These are phyloP conservation scores for Bagarius yarrelli DNA, from an alignment of 2,113 vertebrate species.

Conservation along the genomic window DNA sequence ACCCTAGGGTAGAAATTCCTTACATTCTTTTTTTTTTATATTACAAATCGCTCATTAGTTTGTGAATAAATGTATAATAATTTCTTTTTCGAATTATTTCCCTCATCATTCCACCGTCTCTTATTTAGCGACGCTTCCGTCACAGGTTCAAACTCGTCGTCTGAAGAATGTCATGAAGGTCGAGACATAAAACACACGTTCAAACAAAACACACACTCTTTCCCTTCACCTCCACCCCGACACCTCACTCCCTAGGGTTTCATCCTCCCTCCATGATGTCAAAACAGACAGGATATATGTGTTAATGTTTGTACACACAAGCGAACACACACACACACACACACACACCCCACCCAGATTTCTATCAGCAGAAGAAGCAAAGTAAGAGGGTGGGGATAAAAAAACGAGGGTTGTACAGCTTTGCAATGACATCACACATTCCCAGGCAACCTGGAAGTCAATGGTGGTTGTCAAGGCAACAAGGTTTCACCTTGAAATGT, in stretches of 20 bases:
- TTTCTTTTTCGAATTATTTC: no score
- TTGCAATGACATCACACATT: slow-evolving; percentile 78
- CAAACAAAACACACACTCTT: background rate
- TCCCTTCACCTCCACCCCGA: background rate
- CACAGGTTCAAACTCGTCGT: background rate
- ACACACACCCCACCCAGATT: slow-evolving; percentile 44
- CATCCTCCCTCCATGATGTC: slow-evolving; percentile 2
- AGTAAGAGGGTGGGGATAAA: slow-evolving; percentile 46
- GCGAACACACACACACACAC: slow-evolving; percentile 48
- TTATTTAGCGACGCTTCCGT: no score
- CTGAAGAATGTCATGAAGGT: background rate
- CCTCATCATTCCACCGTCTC: no score
- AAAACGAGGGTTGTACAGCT: slow-evolving; percentile 58
- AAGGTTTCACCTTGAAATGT: slow-evolving; percentile 75
- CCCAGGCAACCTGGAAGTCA: slow-evolving; percentile 75
- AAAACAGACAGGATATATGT: background rate
- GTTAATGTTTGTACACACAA: background rate
- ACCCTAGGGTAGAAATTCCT: no score
- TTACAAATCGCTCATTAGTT: no score
- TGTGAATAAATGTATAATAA: no score
- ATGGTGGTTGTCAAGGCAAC: slow-evolving; percentile 84
- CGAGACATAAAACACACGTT: background rate
- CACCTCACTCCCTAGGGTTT: background rate
- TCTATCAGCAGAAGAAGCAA: background rate
- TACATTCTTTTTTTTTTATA: no score